Evolutionary conservation across 2,888 invertebrate genomes (phyloP), one percentile per base, ranked within the genome.

Genomic region (Ichneumon xanthorius): DNA sequence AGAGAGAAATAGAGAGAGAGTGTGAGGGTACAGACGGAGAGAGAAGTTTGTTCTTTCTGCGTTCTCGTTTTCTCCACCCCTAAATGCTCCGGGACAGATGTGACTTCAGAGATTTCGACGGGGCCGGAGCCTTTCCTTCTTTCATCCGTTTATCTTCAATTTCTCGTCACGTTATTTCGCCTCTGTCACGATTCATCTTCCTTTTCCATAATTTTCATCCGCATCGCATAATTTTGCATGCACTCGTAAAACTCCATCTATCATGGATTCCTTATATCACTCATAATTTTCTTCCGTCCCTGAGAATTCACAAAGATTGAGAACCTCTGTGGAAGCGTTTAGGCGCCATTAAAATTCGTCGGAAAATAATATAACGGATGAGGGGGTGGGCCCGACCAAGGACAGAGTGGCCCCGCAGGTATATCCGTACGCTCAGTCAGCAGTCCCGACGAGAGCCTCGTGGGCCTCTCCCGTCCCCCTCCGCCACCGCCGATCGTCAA

Each of bases 291-390:
- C 22, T 1, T 14, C 1, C 19, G 22, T 4, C 58, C 1, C 58
- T 4, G 11, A 58, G 14, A 58, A 14, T 14, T 4, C 4, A 48
- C 22, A 4, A 58, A 26, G 26, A 72, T 72, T 78, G 81, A 82
- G 82, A 80, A 77, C 76, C 80, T 11, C 80, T 77, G 80, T 19
- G 14, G 3, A 26, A 11, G 58, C 58, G 85, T 87, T 87, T 88
- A 82, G 86, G 88, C 88, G 89, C 89, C 90, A 90, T 92, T 90
- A 90, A 91, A 91, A 92, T 92, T 91, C 90, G 91, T 90, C 89
- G 90, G 92, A 90, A 92, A 92, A 90, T 89, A 90, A 90, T 90
- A 89, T 89, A 58, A 58, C 88, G 87, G 87, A 86, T n/a, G 50
- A 37, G 84, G 85, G 65, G 73, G 67, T 65, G 81, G 87, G 91